phyloP scores from a whole-genome alignment of 1,140 invertebrate species.

The Papilio machaon region DNA sequence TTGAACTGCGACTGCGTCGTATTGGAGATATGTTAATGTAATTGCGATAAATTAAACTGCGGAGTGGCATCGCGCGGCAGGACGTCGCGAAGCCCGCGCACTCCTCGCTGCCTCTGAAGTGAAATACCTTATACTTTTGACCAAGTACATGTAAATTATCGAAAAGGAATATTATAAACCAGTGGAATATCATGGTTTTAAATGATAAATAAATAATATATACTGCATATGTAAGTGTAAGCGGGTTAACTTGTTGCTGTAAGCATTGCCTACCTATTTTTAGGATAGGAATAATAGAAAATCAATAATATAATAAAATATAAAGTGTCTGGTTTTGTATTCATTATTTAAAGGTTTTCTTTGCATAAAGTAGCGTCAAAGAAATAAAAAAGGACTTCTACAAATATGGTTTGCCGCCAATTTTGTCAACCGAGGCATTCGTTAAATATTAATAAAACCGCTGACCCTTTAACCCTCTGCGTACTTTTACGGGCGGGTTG shows the following conservation, averaged over 20 bases:
- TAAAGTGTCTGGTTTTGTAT: not conserved
- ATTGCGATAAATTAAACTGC: constrained; percentile 79
- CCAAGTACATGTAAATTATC: constrained; percentile 47
- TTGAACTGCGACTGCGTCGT: constrained; percentile 71
- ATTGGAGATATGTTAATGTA: constrained; percentile 81
- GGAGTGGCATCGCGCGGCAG: constrained; percentile 65
- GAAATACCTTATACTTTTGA: constrained; percentile 71
- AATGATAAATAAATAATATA: too few relatives aligned
- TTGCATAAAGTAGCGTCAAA: not conserved
- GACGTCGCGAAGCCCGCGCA: constrained; percentile 67
- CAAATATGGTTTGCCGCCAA: constrained; percentile 65
- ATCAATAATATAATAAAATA: not conserved
- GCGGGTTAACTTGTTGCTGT: not conserved
- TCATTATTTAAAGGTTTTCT: not conserved
- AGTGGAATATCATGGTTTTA: not conserved
- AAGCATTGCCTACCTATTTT: not conserved
- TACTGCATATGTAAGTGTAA: too few relatives aligned
- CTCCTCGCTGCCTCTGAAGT: constrained; percentile 52
- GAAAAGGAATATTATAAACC: not conserved
- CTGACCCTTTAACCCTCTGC: constrained; percentile 71
- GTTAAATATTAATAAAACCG: constrained; percentile 80
- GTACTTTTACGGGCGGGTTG: constrained; percentile 77
- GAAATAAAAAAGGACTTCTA: constrained; percentile 12
- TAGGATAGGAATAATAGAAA: not conserved
- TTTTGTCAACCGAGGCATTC: constrained; percentile 79